These are phyloP conservation scores for Trogon surrucura DNA, from an alignment of 2,113 vertebrate genomes.

Conservation along the genomic window DNA sequence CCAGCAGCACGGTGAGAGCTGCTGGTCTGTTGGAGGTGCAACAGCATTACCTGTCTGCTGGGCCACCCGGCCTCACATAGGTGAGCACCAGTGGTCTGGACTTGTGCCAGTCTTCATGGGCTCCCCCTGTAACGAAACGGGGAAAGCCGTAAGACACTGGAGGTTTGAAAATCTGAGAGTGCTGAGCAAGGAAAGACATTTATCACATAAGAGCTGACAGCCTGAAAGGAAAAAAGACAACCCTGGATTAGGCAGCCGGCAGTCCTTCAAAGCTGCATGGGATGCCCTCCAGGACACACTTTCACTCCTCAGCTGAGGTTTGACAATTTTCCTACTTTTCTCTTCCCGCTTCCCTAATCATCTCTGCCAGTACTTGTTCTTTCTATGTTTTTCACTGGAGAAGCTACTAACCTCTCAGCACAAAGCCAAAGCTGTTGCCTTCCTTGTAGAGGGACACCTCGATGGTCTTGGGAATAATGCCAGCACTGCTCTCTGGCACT, in stretches of 20 bases:
- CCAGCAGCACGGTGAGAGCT: not conserved
- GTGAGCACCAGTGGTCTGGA: constrained; percentile 92
- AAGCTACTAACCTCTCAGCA: constrained; percentile 89
- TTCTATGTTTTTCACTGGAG: not conserved
- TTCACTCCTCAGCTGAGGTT: not conserved
- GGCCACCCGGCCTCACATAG: constrained; percentile 89
- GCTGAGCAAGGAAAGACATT: not conserved
- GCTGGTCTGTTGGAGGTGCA: not conserved
- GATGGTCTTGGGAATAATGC: constrained; percentile 90
- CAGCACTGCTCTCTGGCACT: constrained; percentile 89
- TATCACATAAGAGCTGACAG: not conserved
- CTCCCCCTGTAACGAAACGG: constrained; percentile 83
- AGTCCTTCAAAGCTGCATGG: not conserved
- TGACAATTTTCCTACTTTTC: not conserved
- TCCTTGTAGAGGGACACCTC: constrained; percentile 95
- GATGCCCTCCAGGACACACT: not conserved
- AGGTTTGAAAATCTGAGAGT: not conserved
- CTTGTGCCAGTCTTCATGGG: constrained; percentile 94
- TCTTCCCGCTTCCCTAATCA: not conserved
- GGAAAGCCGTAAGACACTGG: not conserved
- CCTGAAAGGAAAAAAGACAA: not conserved
- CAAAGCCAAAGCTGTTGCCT: constrained; percentile 96
- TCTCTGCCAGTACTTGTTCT: not conserved
- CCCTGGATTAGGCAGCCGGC: not conserved
- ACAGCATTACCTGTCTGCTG: constrained; percentile 90